Base-by-base conservation (phyloP, 2,888 invertebrate genomes). In the Troglohyphantes excavatus region DNA sequence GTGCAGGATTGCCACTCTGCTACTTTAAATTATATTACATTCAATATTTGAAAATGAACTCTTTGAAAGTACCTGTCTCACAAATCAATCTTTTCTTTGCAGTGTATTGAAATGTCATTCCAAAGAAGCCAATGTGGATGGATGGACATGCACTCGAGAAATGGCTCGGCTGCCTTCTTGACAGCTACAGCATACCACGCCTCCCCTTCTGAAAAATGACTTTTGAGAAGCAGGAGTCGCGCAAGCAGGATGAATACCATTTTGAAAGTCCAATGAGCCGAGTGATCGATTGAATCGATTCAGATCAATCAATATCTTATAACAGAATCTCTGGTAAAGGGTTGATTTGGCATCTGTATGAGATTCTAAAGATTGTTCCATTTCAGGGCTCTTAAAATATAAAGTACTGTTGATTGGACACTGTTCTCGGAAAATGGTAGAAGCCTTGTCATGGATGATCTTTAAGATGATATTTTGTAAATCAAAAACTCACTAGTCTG, bases 401-500 rank as follows among this genome's bases (percentile, higher is more conserved):
- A 33, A n/a, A n/a, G n/a, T n/a, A n/a, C n/a, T 6, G 2, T 59
- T 17, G 11, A 17, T 59, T 59, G 21, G 6, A 6, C 21, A 65
- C 65, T 26, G 13, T 65, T 2, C 26, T 11, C 9, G 9, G 33
- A 23, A 23, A n/a, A n/a, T n/a, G n/a, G n/a, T n/a, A n/a, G 27
- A 9, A 27, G 11, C 27, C 27, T 29, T 75, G 75, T 29, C 75
- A 17, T 76, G 53, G 26, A 78, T 26, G 29, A 29, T 46, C 61
- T 70, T 76, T 23, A 76, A 17, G 17, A 53, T 53, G 53, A 53
- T 53, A 53, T 53, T 53, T 53, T 53, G 53, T 53, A 17, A 89
- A 89, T 89, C 88, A 89, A 89, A 86, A 65, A 72, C 76, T 53
- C 65, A 61, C 88, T 89, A 82, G 88, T 89, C 88, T 83, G 82